A percentile compares a stretch with the other conserved stretches of the same genome.
Evolutionary conservation across 2,888 invertebrate species (phyloP).

Genomic region (Mythimna ferrago): DNA sequence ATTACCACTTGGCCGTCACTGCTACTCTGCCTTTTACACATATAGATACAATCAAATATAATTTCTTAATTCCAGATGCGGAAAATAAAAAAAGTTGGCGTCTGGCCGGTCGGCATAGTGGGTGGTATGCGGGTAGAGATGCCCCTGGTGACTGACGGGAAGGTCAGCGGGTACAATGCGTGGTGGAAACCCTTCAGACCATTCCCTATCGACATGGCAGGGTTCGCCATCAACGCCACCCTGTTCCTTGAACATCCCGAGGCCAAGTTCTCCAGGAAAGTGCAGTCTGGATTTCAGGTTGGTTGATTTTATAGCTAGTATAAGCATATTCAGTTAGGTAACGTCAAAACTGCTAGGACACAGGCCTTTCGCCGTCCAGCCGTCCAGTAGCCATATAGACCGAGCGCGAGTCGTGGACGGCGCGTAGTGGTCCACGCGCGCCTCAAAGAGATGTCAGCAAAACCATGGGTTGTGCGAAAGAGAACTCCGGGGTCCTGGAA

Average conservation of each 20-base stretch:
- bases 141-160: slow-evolving; percentile 93
- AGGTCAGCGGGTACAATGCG: slow-evolving; percentile 91
- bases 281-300: slow-evolving; percentile 96
- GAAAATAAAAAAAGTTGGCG: slow-evolving; percentile 95
- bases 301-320: slow-evolving; percentile 38
- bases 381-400: no score
- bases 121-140: slow-evolving; percentile 98
- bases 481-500: no score
- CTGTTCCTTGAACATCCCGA: slow-evolving; percentile 93
- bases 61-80: slow-evolving; percentile 92
- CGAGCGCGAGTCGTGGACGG: no score
- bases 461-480: no score
- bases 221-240: slow-evolving; percentile 96
- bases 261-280: slow-evolving; percentile 95
- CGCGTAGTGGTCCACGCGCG: no score
- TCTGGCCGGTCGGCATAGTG: slow-evolving; percentile 99
- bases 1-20: no score
- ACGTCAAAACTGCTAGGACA: background rate
- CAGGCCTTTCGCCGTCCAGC: background rate
- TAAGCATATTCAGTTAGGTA: background rate
- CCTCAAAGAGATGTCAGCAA: no score
- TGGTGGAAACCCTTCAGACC: slow-evolving; percentile 97
- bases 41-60: background rate
- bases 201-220: slow-evolving; percentile 99
- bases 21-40: no score